Evolutionary conservation across 2,888 invertebrate species (phyloP), one percentile per base, ranked within the genome.

Genomic region (Craniophora ligustri): DNA sequence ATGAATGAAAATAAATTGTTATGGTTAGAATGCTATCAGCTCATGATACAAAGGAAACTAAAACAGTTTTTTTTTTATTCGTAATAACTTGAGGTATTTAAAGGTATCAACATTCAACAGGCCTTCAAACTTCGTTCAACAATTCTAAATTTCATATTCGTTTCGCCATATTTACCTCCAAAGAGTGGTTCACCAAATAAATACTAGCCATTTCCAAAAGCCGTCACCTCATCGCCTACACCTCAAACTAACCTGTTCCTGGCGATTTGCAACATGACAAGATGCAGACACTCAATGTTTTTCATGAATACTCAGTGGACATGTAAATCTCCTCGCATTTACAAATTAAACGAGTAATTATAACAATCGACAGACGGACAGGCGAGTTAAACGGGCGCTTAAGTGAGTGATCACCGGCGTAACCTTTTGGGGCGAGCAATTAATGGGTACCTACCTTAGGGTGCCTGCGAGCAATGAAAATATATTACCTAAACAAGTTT

Each of bases 331-430:
- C 50, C 51, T 51, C 51, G 40, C 55, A 60, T 64, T 67, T 67
- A 56, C 54, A 67, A 67, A 71, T 66, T 70, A 66, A 68, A 67
- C 61, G 63, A 67, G 64, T 71, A 76, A 78, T 78, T 78, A 76
- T 72, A 57, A 72, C 59, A 61, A 71, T 75, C 75, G 76, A 78
- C 78, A 68, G 74, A 70, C 64, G 64, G 64, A 74, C 63, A 55
- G 68, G 54, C 55, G 44, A 61, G 73, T 65, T 67, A 69, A 71
- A 70, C 64, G 67, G 58, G 55, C 58, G 67, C 69, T 68, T 67
- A 67, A 70, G 63, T 57, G 65, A 68, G 54, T 71, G 67, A 73
- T 77, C 72, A 63, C 63, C 42, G 30, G 15, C 21, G 44, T 65
- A 50, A 67, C 65, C 64, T 67, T 57, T 36, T 8, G 14, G 57